Evolutionary conservation across 1,140 invertebrate genomes (phyloP), one percentile per base, ranked within the genome.

Genomic region (Diabrotica virgifera): DNA sequence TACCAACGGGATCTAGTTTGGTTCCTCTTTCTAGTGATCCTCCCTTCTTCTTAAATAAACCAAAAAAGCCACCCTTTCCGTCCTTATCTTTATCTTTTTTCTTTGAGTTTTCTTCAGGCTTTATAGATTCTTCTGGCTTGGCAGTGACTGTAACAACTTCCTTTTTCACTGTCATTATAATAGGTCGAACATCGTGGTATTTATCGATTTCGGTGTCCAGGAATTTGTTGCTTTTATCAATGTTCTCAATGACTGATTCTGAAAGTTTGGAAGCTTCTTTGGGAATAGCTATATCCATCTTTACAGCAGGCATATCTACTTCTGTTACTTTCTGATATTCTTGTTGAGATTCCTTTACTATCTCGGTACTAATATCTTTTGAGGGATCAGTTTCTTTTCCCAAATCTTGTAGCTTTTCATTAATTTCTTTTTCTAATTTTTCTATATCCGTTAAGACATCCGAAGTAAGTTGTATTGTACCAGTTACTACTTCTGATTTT

Each of bases 391-490:
- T 53, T 11, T 69, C 64, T n/a, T 11, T 13, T 61, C 65, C 59
- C n/a, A 64, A 52, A 40, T 66, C 13, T 5, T 24, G 5, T n/a
- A 69, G 62, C 52, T 66, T 69, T 10, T 13, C 35, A 40, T 69
- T 69, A 24, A 70, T 70, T n/a, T 70, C 68, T 12, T 65, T 59
- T 56, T 70, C 68, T 13, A 70, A 53, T 8, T 67, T 60, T 11
- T 37, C 36, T 10, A 70, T 11, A 55, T 70, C 62, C 53, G 66
- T 58, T 40, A 70, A 36, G 8, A 64, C 63, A 24, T 57, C 50
- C 2, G 68, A 59, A 46, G 64, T 54, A 13, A 61, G 51, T 11
- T 61, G 46, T 10, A 61, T 51, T 9, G 50, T 61, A 11, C 50
- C 59, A 5, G 12, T 61, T 5, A 64, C 58, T 36, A 67, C 63